Percentiles rank a stretch among this genome's conserved stretches.
Conservation (phyloP, 2,113 vertebrate species). For the Tachycineta bicolor region DNA sequence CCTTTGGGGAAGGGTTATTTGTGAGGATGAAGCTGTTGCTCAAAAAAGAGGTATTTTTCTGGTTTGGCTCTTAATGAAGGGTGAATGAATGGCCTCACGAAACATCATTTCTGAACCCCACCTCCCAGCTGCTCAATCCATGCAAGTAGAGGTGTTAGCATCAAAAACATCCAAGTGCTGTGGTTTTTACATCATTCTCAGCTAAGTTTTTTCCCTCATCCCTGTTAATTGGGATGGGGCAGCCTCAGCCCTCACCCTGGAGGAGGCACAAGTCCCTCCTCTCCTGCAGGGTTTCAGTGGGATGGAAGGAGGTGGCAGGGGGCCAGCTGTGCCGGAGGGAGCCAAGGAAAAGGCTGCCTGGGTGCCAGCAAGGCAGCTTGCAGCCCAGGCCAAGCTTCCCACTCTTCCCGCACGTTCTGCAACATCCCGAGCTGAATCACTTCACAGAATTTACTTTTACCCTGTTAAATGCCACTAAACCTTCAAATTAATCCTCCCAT, state of each 20-base stretch:
- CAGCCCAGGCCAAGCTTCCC: slow-evolving; percentile 42
- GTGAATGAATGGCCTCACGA: background rate
- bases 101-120: background rate
- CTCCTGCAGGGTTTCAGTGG: background rate
- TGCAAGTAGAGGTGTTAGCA: background rate
- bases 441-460: slow-evolving; percentile 72
- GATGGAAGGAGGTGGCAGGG: background rate
- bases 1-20: background rate
- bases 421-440: slow-evolving; percentile 70
- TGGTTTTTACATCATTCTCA: background rate
- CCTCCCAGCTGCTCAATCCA: background rate
- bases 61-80: background rate
- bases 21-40: background rate
- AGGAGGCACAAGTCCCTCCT: background rate
- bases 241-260: background rate
- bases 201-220: background rate
- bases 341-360: background rate
- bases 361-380: slow-evolving; percentile 12
- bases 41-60: background rate
- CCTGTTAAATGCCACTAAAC: slow-evolving; percentile 73
- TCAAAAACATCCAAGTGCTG: background rate
- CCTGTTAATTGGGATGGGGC: background rate
- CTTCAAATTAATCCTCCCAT: slow-evolving; percentile 77
- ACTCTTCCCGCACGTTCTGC: slow-evolving; percentile 63
- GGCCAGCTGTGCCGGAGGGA: background rate